Percentiles rank a stretch among this genome's conserved stretches.
phyloP scores from a whole-genome alignment of 2,888 invertebrate genomes.

The Nomada goodeniana region DNA sequence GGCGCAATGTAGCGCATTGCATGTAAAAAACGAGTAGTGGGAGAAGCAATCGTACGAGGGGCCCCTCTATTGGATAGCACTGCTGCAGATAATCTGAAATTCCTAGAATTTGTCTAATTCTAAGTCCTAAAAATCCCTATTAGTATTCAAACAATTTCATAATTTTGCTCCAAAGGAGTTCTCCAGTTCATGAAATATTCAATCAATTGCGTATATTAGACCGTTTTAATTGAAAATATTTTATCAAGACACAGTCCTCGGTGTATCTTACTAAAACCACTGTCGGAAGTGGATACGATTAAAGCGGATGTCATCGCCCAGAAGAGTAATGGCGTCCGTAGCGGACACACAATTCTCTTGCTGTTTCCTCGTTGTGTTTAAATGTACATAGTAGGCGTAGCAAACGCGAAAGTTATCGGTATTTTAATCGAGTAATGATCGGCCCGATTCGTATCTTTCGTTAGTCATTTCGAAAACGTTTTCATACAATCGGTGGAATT shows the following conservation, averaged over 20 bases:
- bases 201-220: not conserved
- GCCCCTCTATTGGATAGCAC: too few relatives aligned
- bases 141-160: not conserved
- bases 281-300: constrained; percentile 56
- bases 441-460: not conserved
- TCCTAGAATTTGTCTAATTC: not conserved
- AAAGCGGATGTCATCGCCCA: constrained; percentile 68
- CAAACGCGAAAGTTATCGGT: constrained; percentile 12
- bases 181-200: not conserved
- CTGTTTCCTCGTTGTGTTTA: constrained; percentile 53
- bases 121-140: constrained; percentile 38
- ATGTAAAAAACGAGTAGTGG: too few relatives aligned
- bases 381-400: constrained; percentile 32
- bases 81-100: not conserved
- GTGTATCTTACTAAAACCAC: constrained; percentile 21
- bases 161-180: not conserved
- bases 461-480: constrained; percentile 3
- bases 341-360: constrained; percentile 56
- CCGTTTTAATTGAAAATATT: not conserved
- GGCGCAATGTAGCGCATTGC: too few relatives aligned
- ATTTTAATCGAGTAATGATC: constrained; percentile 16
- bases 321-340: constrained; percentile 69
- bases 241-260: not conserved
- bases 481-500: constrained; percentile 26
- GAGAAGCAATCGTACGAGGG: too few relatives aligned